Percentiles rank a stretch among this genome's conserved stretches.
Evolutionary conservation across 1,140 invertebrate species (phyloP).

Genomic region (Hydropsyche tenuis): DNA sequence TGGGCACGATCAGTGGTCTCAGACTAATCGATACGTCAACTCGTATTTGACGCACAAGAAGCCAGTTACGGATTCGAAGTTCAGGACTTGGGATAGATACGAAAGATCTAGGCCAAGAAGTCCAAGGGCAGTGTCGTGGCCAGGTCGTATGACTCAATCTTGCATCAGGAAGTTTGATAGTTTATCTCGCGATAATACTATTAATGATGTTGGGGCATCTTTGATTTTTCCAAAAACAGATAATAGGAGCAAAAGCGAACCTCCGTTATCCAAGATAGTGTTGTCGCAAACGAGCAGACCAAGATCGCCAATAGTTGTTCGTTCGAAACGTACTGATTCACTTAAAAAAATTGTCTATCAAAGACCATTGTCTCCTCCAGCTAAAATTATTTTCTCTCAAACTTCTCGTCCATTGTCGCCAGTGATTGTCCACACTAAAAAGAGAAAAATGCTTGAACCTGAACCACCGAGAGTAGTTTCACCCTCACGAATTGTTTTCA

Average conservation of each 20-base stretch:
- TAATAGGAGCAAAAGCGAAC: conserved; percentile 63
- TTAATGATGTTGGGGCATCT: conserved; percentile 52
- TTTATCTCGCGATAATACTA: conserved; percentile 47
- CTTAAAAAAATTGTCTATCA: conserved; percentile 50
- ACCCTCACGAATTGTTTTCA: conserved; percentile 54
- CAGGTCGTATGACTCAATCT: conserved; percentile 56
- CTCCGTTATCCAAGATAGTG: conserved; percentile 58
- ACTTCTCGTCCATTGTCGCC: conserved; percentile 56
- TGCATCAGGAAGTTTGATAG: conserved; percentile 56
- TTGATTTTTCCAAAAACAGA: conserved; percentile 50
- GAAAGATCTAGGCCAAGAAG: conserved; percentile 51
- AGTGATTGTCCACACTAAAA: conserved; percentile 49
- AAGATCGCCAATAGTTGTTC: conserved; percentile 52
- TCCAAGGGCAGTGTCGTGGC: conserved; percentile 60
- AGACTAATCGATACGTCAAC: conserved; percentile 59
- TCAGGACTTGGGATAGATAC: conserved; percentile 70
- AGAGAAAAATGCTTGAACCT: conserved; percentile 41
- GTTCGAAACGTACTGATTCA: conserved; percentile 40
- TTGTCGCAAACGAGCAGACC: conserved; percentile 57
- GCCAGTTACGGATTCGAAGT: conserved; percentile 75
- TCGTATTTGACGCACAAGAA: conserved; percentile 72
- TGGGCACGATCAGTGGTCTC: conserved; percentile 61
- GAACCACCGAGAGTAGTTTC: conserved; percentile 48
- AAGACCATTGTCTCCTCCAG: conserved; percentile 52
- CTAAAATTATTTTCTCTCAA: conserved; percentile 57